phyloP scores from a whole-genome alignment of 2,797 vertebrate species.

The Mallotus villosus region DNA sequence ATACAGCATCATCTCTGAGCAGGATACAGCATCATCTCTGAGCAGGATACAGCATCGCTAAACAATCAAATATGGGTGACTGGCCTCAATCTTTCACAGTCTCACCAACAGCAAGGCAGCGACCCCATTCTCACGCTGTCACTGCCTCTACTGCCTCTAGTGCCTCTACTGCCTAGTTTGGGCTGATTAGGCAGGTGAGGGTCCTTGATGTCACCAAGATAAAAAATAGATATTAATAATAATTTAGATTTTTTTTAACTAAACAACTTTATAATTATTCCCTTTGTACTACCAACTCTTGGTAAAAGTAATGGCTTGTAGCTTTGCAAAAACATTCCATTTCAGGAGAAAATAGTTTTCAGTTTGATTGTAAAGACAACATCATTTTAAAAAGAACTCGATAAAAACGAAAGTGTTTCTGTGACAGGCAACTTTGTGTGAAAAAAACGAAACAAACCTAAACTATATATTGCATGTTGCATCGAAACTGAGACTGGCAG shows the following conservation, averaged over 20 bases:
- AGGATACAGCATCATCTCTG: neutral
- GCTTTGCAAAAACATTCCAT: neutral
- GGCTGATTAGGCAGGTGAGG: no score
- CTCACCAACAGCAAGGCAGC: no score
- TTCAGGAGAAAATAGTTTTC: neutral
- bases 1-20: neutral
- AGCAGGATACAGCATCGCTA: neutral
- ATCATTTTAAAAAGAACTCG: neutral
- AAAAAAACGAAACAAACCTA: neutral
- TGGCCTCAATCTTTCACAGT: no score
- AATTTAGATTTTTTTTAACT: neutral
- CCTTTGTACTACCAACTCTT: slow-evolving; percentile 2
- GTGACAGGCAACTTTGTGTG: neutral
- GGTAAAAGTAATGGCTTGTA: slow-evolving; percentile 4
- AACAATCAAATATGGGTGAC: neutral
- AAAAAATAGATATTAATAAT: neutral
- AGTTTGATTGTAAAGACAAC: neutral
- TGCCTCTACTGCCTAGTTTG: no score
- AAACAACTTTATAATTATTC: neutral
- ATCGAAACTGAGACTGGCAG: slow-evolving; percentile 5
- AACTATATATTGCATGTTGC: neutral
- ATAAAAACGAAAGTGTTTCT: neutral
- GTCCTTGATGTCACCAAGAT: neutral
- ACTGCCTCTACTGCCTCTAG: no score
- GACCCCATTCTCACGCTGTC: no score